Conservation (phyloP, 2,113 vertebrate genomes). For the Colistium nudipinnis region DNA sequence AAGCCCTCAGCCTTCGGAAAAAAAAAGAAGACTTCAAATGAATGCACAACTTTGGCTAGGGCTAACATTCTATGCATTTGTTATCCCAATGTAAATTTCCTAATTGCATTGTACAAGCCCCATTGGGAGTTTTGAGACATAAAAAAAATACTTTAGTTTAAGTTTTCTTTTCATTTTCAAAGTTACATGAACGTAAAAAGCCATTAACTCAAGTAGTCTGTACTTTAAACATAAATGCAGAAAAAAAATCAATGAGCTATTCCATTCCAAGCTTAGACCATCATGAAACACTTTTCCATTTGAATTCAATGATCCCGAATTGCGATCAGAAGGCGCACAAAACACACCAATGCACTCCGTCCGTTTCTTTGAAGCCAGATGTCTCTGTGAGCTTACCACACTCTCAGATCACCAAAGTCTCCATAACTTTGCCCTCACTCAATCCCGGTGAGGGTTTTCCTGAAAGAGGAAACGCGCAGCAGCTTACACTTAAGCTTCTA, state of each 20-base stretch:
- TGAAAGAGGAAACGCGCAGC: slow-evolving; percentile 40
- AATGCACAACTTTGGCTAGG: no score
- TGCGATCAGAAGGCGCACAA: slow-evolving; percentile 1
- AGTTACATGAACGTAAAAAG: not conserved
- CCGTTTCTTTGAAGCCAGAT: slow-evolving; percentile 7
- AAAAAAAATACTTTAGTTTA: not conserved
- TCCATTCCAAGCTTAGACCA: not conserved
- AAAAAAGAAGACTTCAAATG: no score
- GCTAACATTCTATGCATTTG: not conserved
- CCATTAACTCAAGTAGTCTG: not conserved
- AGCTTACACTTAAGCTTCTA: not conserved
- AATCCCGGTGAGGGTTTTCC: slow-evolving; percentile 30
- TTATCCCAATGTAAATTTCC: not conserved
- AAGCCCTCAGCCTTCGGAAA: not conserved
- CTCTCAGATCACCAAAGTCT: slow-evolving; percentile 39
- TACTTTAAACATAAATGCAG: not conserved
- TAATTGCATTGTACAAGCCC: not conserved
- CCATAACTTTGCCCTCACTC: slow-evolving; percentile 15
- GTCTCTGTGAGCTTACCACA: slow-evolving; percentile 20
- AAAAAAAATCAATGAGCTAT: not conserved
- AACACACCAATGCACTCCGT: not conserved
- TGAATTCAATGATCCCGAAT: slow-evolving; percentile 9
- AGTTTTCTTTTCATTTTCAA: not conserved
- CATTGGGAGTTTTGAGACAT: no score
- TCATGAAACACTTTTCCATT: slow-evolving; percentile 1